Conservation (phyloP, 2,888 invertebrate genomes). For the Carcina quercana region DNA sequence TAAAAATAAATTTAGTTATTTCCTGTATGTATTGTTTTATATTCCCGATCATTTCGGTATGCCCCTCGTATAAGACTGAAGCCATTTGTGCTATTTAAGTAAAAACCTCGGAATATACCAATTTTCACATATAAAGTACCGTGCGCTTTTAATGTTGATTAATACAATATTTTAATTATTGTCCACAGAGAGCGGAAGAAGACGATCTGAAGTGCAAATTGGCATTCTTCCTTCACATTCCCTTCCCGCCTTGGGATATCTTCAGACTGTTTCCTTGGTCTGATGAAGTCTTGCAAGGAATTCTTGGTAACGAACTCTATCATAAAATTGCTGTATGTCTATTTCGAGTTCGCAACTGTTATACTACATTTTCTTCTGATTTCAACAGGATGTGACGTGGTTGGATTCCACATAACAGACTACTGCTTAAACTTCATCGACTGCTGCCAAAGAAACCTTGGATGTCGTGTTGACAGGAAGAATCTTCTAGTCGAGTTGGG, state of each 20-base stretch:
- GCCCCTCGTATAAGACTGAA: too few species aligned
- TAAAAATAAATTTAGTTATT: too few species aligned
- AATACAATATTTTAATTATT: constrained; percentile 15
- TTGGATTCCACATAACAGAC: constrained; percentile 93
- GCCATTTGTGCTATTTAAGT: too few species aligned
- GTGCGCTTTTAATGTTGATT: too few species aligned
- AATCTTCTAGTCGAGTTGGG: constrained; percentile 91
- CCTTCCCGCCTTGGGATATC: constrained; percentile 96
- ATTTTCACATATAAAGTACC: too few species aligned
- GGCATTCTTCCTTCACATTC: constrained; percentile 96
- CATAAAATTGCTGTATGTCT: not conserved
- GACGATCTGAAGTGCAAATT: constrained; percentile 84
- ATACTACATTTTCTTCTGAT: constrained; percentile 8
- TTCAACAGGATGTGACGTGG: constrained; percentile 87
- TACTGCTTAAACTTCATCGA: constrained; percentile 94
- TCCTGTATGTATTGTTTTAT: too few species aligned
- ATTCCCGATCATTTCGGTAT: too few species aligned
- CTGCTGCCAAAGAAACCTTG: constrained; percentile 90
- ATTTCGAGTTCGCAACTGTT: too few species aligned
- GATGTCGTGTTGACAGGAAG: constrained; percentile 91
- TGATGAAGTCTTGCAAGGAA: constrained; percentile 94
- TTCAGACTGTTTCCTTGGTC: constrained; percentile 93
- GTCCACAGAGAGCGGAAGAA: constrained; percentile 81
- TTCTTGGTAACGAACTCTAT: constrained; percentile 76
- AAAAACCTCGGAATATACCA: too few species aligned